Conservation (phyloP, 2,888 invertebrate genomes). For the Gastrophysa polygoni region DNA sequence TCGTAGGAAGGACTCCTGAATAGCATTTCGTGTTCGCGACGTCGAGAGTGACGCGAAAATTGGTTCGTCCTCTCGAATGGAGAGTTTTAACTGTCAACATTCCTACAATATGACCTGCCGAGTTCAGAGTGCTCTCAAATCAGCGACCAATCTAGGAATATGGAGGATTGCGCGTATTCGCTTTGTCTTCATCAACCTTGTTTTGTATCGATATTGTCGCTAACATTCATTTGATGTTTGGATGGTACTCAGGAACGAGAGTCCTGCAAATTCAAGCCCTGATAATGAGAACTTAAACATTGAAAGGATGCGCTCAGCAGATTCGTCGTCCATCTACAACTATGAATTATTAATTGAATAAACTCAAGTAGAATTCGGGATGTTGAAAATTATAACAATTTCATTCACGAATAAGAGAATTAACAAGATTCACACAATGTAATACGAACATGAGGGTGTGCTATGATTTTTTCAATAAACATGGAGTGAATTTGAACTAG, state of each 20-base stretch:
- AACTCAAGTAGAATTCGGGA: no score
- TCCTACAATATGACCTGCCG: constrained; percentile 47
- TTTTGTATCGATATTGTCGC: constrained; percentile 20
- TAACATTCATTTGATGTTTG: constrained; percentile 29
- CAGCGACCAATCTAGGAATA: constrained; percentile 32
- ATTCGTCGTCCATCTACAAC: no score
- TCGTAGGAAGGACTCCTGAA: constrained; percentile 20
- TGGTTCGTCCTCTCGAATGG: constrained; percentile 52
- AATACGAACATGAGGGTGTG: no score
- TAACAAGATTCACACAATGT: no score
- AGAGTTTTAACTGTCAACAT: constrained; percentile 53
- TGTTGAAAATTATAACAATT: no score
- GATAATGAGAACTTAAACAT: no score
- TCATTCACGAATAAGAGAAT: no score
- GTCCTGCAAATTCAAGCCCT: no score
- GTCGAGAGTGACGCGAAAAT: constrained; percentile 51
- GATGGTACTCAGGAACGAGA: neutral
- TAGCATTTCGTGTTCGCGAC: constrained; percentile 50
- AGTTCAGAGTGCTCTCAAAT: constrained; percentile 36
- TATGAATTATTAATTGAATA: no score
- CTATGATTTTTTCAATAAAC: no score
- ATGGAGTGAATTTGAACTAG: no score
- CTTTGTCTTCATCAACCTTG: constrained; percentile 10
- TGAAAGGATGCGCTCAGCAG: no score
- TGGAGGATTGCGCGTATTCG: constrained; percentile 1